Evolutionary conservation across 2,113 vertebrate genomes (phyloP).

Genomic region (Ictalurus punctatus): DNA sequence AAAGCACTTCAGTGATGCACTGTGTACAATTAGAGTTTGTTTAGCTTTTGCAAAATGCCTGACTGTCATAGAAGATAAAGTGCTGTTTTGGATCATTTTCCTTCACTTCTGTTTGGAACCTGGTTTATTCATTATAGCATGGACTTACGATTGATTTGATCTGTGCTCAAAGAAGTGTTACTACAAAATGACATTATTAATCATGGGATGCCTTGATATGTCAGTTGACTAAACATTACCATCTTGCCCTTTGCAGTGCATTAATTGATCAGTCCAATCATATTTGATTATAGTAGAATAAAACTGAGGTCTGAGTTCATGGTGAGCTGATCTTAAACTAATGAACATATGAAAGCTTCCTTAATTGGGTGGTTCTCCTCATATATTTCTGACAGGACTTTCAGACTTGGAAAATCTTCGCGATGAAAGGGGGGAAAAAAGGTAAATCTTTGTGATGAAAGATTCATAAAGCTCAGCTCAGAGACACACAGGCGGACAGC

Average conservation of each 20-base stretch:
- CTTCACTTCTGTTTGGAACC: conserved; percentile 3
- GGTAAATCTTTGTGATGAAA: conserved; percentile 38
- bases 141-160: conserved; percentile 36
- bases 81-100: conserved; percentile 46
- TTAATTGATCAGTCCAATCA: conserved; percentile 8
- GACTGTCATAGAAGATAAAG: conserved; percentile 50
- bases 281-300: not conserved
- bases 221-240: not conserved
- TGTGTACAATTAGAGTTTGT: conserved; percentile 38
- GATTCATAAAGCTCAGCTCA: not conserved
- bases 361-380: conserved; percentile 40
- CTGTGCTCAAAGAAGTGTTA: conserved; percentile 11
- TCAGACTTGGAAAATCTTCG: conserved; percentile 21
- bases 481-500: conserved; percentile 32
- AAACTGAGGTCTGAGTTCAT: not conserved
- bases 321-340: conserved; percentile 13
- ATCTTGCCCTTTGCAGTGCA: not conserved
- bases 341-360: conserved; percentile 31
- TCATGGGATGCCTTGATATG: not conserved
- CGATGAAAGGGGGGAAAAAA: conserved; percentile 27
- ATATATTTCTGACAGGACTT: conserved; percentile 21
- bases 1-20: conserved; percentile 26
- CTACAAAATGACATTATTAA: conserved; percentile 24
- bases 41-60: conserved; percentile 43
- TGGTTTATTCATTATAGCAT: conserved; percentile 39